A percentile compares a stretch with the other conserved stretches of the same genome.
Conservation (phyloP, 2,888 invertebrate species). For the Octodonta nipae region DNA sequence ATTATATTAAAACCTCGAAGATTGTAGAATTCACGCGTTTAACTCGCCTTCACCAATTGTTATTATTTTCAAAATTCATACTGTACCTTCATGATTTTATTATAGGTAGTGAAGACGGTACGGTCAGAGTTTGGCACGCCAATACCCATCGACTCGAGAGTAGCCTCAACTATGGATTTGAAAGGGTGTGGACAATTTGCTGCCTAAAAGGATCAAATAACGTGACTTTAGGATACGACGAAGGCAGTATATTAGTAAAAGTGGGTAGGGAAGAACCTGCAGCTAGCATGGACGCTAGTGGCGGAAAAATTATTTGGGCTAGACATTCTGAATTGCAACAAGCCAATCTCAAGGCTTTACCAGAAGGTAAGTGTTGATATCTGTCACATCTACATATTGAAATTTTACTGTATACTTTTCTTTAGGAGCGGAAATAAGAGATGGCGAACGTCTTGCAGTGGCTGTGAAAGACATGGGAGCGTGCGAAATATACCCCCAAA, state of each 20-base stretch:
- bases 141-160: slow-evolving; percentile 95
- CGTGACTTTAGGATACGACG: slow-evolving; percentile 90
- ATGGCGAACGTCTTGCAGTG: slow-evolving; percentile 85
- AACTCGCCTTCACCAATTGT: too few relatives aligned
- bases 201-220: slow-evolving; percentile 89
- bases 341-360: slow-evolving; percentile 76
- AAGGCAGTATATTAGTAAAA: slow-evolving; percentile 89
- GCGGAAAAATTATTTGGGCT: slow-evolving; percentile 98
- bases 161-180: slow-evolving; percentile 93
- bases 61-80: too few relatives aligned
- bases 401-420: too few relatives aligned
- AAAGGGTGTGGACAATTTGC: slow-evolving; percentile 93
- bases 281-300: slow-evolving; percentile 95
- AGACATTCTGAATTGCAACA: slow-evolving; percentile 97
- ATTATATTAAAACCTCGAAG: too few relatives aligned
- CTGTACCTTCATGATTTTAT: too few relatives aligned
- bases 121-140: slow-evolving; percentile 95
- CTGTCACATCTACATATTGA: too few relatives aligned
- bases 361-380: slow-evolving; percentile 45
- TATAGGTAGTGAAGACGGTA: slow-evolving; percentile 96
- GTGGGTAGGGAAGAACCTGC: slow-evolving; percentile 93
- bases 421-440: slow-evolving; percentile 53
- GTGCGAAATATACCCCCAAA: slow-evolving; percentile 98
- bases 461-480: slow-evolving; percentile 98
- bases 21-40: too few relatives aligned